Base-by-base conservation (phyloP, 2,888 invertebrate genomes). In the Exocentrus adspersus region DNA sequence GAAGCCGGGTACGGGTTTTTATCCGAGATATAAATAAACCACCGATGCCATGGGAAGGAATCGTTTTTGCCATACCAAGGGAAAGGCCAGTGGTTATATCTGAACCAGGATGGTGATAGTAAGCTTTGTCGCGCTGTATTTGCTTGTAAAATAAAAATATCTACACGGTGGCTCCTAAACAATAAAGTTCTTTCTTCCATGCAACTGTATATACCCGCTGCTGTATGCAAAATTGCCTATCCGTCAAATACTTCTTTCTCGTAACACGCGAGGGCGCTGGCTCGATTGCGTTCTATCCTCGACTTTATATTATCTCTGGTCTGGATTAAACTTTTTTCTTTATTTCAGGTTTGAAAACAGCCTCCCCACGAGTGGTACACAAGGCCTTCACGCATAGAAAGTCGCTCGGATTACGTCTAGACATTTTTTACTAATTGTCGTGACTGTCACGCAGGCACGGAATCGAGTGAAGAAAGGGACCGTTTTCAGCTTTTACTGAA, bases 1-100 rank as follows among this genome's bases (percentile, higher is more conserved):
- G 62, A 68, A 70, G 65, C 62, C 70, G 69, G 66, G 71, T 70
- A 72, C 71, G 62, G 66, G 68, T 74, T 74, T 76, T 76, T 77
- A 72, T 70, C 65, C 71, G 65, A 66, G 71, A 65, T 73, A 73
- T 75, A 76, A 76, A 76, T 76, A 76, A 73, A 72, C 69, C 69
- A 62, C 63, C 65, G 69, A 72, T n/a, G n/a, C n/a, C n/a, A n/a
- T 72, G 71, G 70, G 71, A 72, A 70, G 70, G 66, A 64, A 60
- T 58, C 46, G 62, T 64, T 65, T 69, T 67, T 68, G 69, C 65
- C 46, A 41, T n/a, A n/a, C n/a, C n/a, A n/a, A n/a, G n/a, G 45
- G 28, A 46, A 57, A 65, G 64, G 61, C 56, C 64, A 64, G 48
- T 56, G 68, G 46, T n/a, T n/a, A 60, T 37, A 60, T 37, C 37